phyloP scores from a whole-genome alignment of 1,140 invertebrate genomes.

The Leptinotarsa lineolata region DNA sequence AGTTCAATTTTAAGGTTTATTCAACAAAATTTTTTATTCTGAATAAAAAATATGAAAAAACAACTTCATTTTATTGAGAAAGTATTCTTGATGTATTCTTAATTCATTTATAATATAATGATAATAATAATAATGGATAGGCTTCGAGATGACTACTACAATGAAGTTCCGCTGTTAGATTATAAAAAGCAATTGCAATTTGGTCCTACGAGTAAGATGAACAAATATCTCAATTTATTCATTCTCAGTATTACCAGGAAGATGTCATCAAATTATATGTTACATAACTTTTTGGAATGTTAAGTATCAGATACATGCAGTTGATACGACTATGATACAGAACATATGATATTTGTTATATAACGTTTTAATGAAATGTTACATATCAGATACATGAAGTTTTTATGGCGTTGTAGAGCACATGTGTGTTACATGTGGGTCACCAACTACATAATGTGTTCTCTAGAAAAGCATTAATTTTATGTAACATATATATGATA shows the following conservation, averaged over 20 bases:
- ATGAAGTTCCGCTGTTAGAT: background rate
- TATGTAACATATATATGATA: background rate
- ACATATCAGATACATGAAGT: background rate
- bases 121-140: background rate
- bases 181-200: background rate
- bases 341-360: background rate
- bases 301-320: background rate
- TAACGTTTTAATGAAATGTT: background rate
- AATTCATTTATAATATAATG: background rate
- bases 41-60: conserved; percentile 5
- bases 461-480: background rate
- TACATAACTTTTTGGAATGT: background rate
- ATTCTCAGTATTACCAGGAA: background rate
- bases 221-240: background rate
- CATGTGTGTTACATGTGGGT: background rate
- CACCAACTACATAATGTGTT: background rate
- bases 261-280: background rate
- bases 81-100: background rate
- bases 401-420: background rate
- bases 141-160: background rate
- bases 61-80: background rate
- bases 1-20: conserved; percentile 5
- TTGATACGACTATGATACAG: background rate
- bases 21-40: background rate
- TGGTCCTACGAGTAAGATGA: background rate